A percentile compares a stretch with the other conserved stretches of the same genome.
Evolutionary conservation across 2,113 vertebrate species (phyloP).

Genomic region (Zosterops lateralis): DNA sequence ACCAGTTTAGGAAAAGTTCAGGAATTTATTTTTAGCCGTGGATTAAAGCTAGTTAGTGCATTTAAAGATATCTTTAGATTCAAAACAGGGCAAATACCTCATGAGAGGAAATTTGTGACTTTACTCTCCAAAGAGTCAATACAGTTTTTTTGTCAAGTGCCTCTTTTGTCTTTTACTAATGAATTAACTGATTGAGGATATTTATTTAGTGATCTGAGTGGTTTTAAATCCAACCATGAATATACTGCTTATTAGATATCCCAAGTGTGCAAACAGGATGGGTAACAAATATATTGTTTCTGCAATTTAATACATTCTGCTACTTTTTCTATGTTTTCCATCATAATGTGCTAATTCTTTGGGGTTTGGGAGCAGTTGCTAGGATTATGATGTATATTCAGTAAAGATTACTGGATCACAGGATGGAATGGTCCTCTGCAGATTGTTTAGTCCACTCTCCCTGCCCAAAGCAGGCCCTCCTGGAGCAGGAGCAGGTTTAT

Average conservation of each 20-base stretch:
- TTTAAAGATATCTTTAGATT: neutral
- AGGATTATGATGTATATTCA: neutral
- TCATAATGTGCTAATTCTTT: neutral
- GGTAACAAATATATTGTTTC: neutral
- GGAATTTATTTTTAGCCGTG: neutral
- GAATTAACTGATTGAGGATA: neutral
- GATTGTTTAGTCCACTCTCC: too few relatives aligned
- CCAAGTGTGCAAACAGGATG: neutral
- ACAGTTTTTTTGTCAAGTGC: neutral
- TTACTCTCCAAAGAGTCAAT: neutral
- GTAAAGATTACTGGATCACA: neutral
- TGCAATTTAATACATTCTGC: neutral
- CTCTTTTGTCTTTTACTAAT: neutral
- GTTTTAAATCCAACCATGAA: neutral
- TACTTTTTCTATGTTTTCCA: neutral
- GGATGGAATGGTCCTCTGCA: neutral
- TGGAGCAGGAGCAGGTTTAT: neutral
- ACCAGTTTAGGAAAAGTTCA: neutral
- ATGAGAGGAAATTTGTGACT: neutral
- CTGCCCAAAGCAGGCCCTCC: neutral
- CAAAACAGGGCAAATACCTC: neutral
- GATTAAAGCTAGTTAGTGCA: neutral
- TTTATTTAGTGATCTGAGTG: neutral
- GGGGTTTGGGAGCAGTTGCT: neutral
- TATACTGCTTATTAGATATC: neutral